These are phyloP conservation scores for Drosophila takahashii DNA, from an alignment of 1,140 invertebrate species.

Conservation along the genomic window DNA sequence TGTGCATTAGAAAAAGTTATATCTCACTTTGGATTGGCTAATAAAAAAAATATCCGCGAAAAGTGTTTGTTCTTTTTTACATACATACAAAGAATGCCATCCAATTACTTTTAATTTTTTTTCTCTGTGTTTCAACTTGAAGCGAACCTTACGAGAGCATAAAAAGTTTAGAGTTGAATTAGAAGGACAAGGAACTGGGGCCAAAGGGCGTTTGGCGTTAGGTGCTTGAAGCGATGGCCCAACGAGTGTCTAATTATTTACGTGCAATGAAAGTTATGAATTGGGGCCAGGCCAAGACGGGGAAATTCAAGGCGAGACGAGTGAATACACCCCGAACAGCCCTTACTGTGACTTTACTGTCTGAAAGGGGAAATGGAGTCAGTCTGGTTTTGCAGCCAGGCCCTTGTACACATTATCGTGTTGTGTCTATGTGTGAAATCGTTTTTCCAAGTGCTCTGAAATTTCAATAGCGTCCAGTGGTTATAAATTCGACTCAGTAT, in stretches of 20 bases:
- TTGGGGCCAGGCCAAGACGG: slow-evolving; percentile 4
- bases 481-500: slow-evolving; percentile 23
- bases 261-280: slow-evolving; percentile 53
- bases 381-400: slow-evolving; percentile 26
- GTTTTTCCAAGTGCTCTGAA: slow-evolving; percentile 41
- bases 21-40: too few relatives aligned
- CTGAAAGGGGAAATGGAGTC: not conserved
- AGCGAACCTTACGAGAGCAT: slow-evolving; percentile 34
- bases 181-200: slow-evolving; percentile 10
- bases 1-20: too few relatives aligned
- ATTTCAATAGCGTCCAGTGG: slow-evolving; percentile 29
- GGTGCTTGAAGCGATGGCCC: slow-evolving; percentile 24
- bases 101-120: not conserved
- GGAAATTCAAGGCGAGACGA: too few relatives aligned
- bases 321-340: not conserved
- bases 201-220: not conserved
- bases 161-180: slow-evolving; percentile 67
- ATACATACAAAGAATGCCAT: not conserved
- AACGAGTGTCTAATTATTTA: slow-evolving; percentile 61
- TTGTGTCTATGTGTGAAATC: slow-evolving; percentile 30
- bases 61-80: too few relatives aligned
- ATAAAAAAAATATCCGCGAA: too few relatives aligned
- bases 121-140: not conserved
- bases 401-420: slow-evolving; percentile 38
- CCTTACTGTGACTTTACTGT: slow-evolving; percentile 21